These are phyloP conservation scores for Lasioglossum leucozonium DNA, from an alignment of 2,888 invertebrate genomes.

Conservation along the genomic window DNA sequence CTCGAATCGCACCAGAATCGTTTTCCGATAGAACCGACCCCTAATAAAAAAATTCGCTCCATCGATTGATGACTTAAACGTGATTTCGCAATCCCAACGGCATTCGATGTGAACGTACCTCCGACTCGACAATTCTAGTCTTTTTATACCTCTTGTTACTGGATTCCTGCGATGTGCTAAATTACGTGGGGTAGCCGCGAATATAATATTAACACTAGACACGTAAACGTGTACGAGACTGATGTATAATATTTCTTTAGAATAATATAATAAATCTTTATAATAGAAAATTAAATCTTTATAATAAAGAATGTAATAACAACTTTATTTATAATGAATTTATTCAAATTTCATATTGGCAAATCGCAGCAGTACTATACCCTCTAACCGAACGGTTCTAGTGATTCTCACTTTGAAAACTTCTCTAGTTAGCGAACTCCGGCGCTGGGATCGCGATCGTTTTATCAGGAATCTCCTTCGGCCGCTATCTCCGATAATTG, in stretches of 20 bases:
- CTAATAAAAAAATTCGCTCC: slow-evolving; percentile 10
- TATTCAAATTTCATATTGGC: not conserved
- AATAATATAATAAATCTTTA: too few species aligned
- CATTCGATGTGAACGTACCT: slow-evolving; percentile 1
- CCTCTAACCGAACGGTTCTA: not conserved
- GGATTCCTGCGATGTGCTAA: not conserved
- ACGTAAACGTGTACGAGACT: too few species aligned
- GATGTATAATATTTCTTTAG: not conserved
- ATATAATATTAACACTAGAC: not conserved
- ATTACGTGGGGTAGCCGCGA: not conserved
- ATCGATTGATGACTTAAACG: slow-evolving; percentile 5
- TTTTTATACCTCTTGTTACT: not conserved
- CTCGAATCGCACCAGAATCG: not conserved
- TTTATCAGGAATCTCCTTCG: not conserved
- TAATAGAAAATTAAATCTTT: too few species aligned
- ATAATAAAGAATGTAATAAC: too few species aligned
- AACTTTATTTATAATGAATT: too few species aligned
- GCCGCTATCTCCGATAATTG: not conserved
- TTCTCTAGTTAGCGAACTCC: not conserved
- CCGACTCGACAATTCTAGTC: slow-evolving; percentile 1
- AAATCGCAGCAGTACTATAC: not conserved
- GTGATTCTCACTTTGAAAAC: not conserved
- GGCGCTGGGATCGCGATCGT: not conserved
- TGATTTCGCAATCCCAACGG: slow-evolving; percentile 4
- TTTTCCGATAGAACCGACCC: not conserved